Percentiles rank a stretch among this genome's conserved stretches.
Conservation (phyloP, 2,113 vertebrate genomes). For the pig (Sus scrofa) region T2T-Sscrofa CM000825.6:82874001-82874500, state of each 20-base stretch:
- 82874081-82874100: slow-evolving; percentile 61
- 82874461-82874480: neutral
- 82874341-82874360: neutral
- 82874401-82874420: neutral
- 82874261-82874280: neutral
- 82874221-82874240: neutral
- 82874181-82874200: neutral
- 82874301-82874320: neutral
- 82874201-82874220: neutral
- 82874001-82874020: neutral
- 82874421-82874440: neutral
- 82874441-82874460: neutral
- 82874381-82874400: neutral
- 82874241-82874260: neutral
- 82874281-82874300: neutral
- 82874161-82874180: neutral
- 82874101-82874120: slow-evolving; percentile 34
- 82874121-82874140: neutral
- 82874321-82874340: neutral
- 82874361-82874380: neutral
- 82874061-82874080: slow-evolving; percentile 49
- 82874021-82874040: neutral
- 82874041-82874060: neutral
- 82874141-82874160: neutral
- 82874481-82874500: neutral